Conservation (phyloP, 2,797 vertebrate genomes). For the Uromys caudimaculatus region DNA sequence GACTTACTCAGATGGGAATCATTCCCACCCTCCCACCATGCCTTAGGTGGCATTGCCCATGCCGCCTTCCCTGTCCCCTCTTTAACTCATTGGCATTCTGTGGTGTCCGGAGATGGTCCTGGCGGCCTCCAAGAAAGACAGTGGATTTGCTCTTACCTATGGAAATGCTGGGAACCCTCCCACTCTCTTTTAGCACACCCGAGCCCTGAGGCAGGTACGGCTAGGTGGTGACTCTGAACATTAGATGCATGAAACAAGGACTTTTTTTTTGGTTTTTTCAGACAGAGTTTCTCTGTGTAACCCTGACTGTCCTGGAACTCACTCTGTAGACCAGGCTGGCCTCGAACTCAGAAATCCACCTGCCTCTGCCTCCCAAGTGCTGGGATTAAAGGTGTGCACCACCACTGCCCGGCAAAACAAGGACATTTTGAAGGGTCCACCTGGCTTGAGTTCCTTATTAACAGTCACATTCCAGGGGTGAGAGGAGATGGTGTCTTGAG, state of each 20-base stretch:
- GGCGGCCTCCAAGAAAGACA: neutral
- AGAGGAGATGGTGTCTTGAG: neutral
- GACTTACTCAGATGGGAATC: neutral
- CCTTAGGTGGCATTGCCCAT: neutral
- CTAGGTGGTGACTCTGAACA: neutral
- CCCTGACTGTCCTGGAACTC: too few relatives aligned
- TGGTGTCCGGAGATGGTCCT: neutral
- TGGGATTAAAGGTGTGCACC: too few relatives aligned
- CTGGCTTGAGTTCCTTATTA: neutral
- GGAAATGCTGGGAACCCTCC: neutral
- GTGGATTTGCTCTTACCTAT: neutral
- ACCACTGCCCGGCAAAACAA: too few relatives aligned
- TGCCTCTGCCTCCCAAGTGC: too few relatives aligned
- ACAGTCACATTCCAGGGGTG: neutral
- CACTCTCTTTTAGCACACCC: neutral
- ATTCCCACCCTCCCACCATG: neutral
- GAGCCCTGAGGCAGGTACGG: neutral
- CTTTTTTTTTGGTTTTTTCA: too few relatives aligned
- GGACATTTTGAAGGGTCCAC: slow-evolving; percentile 37
- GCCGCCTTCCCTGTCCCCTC: neutral
- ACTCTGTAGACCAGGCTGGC: too few relatives aligned
- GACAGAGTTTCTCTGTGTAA: too few relatives aligned
- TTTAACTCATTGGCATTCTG: neutral
- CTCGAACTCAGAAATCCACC: too few relatives aligned
- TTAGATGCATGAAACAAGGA: neutral